A percentile compares a stretch with the other conserved stretches of the same genome.
Evolutionary conservation across 2,113 vertebrate genomes (phyloP).

Genomic region (Rhinichthys klamathensis): DNA sequence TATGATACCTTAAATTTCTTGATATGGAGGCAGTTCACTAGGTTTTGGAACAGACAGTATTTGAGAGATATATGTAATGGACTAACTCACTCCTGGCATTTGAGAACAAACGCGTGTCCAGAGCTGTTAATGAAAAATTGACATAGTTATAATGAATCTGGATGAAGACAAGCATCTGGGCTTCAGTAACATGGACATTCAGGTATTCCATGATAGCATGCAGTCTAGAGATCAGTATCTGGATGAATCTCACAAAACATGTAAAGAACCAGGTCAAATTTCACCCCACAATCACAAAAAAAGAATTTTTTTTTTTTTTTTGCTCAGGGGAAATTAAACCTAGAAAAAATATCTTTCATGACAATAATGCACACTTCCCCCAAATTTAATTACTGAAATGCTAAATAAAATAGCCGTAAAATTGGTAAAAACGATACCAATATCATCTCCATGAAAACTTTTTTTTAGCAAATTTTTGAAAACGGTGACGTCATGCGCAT

Average conservation of each 20-base stretch:
- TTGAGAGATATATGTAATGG: background rate
- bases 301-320: background rate
- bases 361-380: background rate
- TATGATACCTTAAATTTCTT: background rate
- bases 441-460: too few relatives aligned
- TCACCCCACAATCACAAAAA: background rate
- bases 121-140: constrained; percentile 56
- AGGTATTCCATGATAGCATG: background rate
- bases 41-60: background rate
- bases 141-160: constrained; percentile 4
- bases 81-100: constrained; percentile 61
- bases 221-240: background rate
- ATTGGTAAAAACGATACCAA: too few relatives aligned
- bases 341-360: background rate
- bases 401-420: background rate
- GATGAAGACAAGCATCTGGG: background rate
- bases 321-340: background rate
- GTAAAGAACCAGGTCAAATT: background rate
- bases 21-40: background rate
- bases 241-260: background rate
- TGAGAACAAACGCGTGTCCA: constrained; percentile 63
- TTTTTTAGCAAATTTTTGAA: too few relatives aligned
- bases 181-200: background rate
- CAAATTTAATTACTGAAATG: background rate
- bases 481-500: too few relatives aligned